These are phyloP conservation scores for Lithobates sylvaticus DNA, from an alignment of 2,797 vertebrate species.

Conservation along the genomic window DNA sequence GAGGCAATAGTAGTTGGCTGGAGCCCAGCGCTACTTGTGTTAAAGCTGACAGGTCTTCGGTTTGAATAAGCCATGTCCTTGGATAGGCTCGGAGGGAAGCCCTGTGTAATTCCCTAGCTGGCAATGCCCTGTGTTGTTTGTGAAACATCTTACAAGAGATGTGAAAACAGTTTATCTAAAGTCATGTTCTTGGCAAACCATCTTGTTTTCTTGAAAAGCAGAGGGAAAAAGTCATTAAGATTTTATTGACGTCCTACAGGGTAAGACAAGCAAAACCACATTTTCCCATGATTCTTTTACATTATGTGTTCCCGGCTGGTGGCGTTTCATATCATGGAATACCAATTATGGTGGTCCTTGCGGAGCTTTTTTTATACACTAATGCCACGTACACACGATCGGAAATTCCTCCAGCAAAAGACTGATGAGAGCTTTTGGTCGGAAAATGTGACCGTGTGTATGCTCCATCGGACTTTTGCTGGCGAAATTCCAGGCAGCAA, in stretches of 20 bases:
- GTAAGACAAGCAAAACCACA: neutral
- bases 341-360: neutral
- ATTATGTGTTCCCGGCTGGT: neutral
- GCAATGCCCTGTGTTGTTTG: neutral
- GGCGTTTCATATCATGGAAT: neutral
- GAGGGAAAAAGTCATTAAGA: neutral
- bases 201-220: constrained; percentile 10
- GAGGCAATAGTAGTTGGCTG: neutral
- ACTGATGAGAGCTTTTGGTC: too few relatives aligned
- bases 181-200: constrained; percentile 4
- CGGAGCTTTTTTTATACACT: neutral
- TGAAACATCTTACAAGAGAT: neutral
- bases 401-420: too few relatives aligned
- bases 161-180: constrained; percentile 8
- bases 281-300: constrained; percentile 4
- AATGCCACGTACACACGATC: too few relatives aligned
- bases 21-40: neutral
- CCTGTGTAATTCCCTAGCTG: neutral
- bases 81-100: constrained; percentile 1
- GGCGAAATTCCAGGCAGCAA: too few relatives aligned
- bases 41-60: constrained; percentile 4
- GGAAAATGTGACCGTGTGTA: too few relatives aligned
- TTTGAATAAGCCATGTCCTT: constrained; percentile 8
- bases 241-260: neutral
- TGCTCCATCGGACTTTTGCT: too few relatives aligned